phyloP scores from a whole-genome alignment of 2,888 invertebrate genomes.

The Cryptophagus acutangulus region DNA sequence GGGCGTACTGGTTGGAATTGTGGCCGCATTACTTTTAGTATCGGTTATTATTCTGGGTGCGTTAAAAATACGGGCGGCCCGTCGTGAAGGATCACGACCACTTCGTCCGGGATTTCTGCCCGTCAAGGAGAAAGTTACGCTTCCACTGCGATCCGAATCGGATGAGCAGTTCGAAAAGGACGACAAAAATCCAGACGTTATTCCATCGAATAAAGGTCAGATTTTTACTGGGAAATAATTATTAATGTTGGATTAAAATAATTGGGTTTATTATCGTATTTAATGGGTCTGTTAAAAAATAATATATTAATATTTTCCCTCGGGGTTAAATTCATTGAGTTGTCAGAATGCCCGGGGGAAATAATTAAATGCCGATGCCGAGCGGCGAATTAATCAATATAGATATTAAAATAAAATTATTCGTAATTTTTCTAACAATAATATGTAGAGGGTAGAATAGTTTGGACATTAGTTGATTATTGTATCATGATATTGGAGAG shows the following conservation, averaged over 20 bases:
- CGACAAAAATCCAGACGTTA: constrained; percentile 85
- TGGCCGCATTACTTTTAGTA: constrained; percentile 64
- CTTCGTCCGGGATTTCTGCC: constrained; percentile 58
- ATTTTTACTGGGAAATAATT: not conserved
- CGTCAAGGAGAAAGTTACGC: constrained; percentile 63
- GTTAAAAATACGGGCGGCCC: constrained; percentile 56
- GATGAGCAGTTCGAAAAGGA: constrained; percentile 72
- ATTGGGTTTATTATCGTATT: too few species aligned
- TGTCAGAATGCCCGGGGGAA: too few species aligned
- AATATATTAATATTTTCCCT: too few species aligned
- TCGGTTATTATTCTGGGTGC: constrained; percentile 59
- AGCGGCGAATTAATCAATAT: too few species aligned
- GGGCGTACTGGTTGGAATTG: constrained; percentile 65
- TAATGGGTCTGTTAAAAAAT: too few species aligned
- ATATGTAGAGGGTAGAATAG: too few species aligned
- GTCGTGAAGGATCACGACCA: constrained; percentile 51
- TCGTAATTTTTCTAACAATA: too few species aligned
- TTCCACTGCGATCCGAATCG: constrained; percentile 58
- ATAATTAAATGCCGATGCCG: too few species aligned
- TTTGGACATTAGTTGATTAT: too few species aligned
- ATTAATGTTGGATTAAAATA: not conserved
- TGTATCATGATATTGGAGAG: too few species aligned
- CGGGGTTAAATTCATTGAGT: too few species aligned
- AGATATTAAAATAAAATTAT: too few species aligned
- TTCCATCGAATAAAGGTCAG: constrained; percentile 81